Percentiles rank a stretch among this genome's conserved stretches.
These are phyloP conservation scores for Scaptomyza cyrtandrae DNA, from an alignment of 2,888 invertebrate species.

Conservation along the genomic window DNA sequence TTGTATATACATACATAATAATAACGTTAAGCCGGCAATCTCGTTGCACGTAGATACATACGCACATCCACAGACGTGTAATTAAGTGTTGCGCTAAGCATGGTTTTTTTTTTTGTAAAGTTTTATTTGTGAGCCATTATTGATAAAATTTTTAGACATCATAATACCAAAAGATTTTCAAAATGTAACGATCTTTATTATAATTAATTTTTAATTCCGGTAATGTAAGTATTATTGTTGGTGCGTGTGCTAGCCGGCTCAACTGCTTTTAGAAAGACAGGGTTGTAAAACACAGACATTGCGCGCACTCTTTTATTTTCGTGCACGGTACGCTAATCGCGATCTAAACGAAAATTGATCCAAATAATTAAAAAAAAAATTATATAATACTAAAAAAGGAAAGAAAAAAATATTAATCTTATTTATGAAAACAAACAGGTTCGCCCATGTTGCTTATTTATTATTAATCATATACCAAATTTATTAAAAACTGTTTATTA, in stretches of 20 bases:
- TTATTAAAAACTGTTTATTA: too few species aligned
- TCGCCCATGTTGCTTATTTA: too few species aligned
- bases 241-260: slow-evolving; percentile 28
- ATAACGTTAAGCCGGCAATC: slow-evolving; percentile 21
- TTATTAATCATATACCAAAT: too few species aligned
- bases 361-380: too few species aligned
- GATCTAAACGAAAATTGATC: neutral
- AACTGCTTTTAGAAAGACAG: slow-evolving; percentile 39
- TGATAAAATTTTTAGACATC: neutral
- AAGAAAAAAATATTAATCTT: too few species aligned
- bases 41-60: slow-evolving; percentile 5
- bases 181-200: neutral
- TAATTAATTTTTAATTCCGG: neutral
- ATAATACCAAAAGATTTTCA: slow-evolving; percentile 16
- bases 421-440: too few species aligned
- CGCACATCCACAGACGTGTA: neutral
- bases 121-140: neutral
- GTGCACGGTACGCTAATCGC: slow-evolving; percentile 11
- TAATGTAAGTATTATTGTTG: neutral
- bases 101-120: neutral
- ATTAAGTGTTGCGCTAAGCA: neutral
- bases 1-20: neutral
- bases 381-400: too few species aligned
- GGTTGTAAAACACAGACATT: slow-evolving; percentile 42
- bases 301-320: slow-evolving; percentile 33